These are phyloP conservation scores for Clarias gariepinus DNA, from an alignment of 2,113 vertebrate species.

Conservation along the genomic window DNA sequence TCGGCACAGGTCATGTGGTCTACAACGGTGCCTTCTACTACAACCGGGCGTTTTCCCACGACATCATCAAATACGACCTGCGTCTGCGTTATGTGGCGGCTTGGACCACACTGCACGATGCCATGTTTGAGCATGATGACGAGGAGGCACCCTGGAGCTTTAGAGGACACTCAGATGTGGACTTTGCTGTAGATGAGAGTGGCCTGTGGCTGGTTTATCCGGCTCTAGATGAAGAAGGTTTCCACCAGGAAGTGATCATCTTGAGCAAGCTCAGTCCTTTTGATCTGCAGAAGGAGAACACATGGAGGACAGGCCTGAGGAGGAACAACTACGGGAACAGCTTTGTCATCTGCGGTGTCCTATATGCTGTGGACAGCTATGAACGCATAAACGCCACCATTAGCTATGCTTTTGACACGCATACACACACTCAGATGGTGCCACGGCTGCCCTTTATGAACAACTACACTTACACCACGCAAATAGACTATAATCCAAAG, in stretches of 20 bases:
- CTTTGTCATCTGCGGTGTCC: slow-evolving; percentile 92
- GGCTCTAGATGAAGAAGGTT: slow-evolving; percentile 85
- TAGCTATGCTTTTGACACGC: slow-evolving; percentile 93
- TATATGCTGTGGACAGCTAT: slow-evolving; percentile 88
- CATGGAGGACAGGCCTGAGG: slow-evolving; percentile 88
- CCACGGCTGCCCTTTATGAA: slow-evolving; percentile 88
- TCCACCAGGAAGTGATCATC: slow-evolving; percentile 87
- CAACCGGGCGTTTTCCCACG: slow-evolving; percentile 90
- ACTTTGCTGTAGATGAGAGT: slow-evolving; percentile 91
- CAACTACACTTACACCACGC: slow-evolving; percentile 83
- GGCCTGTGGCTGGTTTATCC: slow-evolving; percentile 95
- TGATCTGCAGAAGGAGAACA: slow-evolving; percentile 86
- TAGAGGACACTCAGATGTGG: slow-evolving; percentile 82
- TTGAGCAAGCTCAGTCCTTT: slow-evolving; percentile 82
- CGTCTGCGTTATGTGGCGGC: slow-evolving; percentile 85
- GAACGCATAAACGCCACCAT: slow-evolving; percentile 85
- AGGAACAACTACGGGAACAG: slow-evolving; percentile 87
- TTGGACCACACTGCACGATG: slow-evolving; percentile 89
- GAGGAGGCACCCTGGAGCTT: slow-evolving; percentile 74
- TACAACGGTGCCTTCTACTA: slow-evolving; percentile 90
- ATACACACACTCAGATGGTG: slow-evolving; percentile 92
- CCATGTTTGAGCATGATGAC: slow-evolving; percentile 84
- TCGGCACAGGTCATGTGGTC: slow-evolving; percentile 89
- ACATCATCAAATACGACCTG: slow-evolving; percentile 91
- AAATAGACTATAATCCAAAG: slow-evolving; percentile 91